These are phyloP conservation scores for Hyposoter dolosus DNA, from an alignment of 2,888 invertebrate species.

Conservation along the genomic window DNA sequence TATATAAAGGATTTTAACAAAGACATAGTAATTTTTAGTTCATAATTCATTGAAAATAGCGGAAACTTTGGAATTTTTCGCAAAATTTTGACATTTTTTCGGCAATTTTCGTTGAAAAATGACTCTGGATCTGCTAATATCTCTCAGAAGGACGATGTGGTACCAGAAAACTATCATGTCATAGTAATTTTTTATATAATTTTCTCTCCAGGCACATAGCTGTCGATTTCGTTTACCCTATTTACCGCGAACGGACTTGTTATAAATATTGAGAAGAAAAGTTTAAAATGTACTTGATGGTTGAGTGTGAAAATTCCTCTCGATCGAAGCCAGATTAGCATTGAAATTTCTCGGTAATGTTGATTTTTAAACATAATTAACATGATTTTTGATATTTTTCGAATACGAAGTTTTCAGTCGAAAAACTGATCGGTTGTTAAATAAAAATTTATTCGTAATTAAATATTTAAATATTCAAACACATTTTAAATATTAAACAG, in stretches of 20 bases:
- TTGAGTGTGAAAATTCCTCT: not conserved
- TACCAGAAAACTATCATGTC: too few species aligned
- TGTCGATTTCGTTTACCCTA: not conserved
- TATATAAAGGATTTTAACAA: too few species aligned
- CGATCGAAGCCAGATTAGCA: too few species aligned
- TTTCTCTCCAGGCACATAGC: too few species aligned
- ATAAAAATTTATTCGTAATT: not conserved
- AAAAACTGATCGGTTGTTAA: not conserved
- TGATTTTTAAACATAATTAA: not conserved
- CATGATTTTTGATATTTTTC: not conserved
- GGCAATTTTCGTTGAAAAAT: too few species aligned
- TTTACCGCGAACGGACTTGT: conserved; percentile 20
- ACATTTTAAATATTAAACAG: not conserved
- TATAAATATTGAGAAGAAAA: not conserved
- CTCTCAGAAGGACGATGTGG: too few species aligned
- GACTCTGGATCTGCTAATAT: too few species aligned
- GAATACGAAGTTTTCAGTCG: not conserved
- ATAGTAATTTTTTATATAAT: too few species aligned
- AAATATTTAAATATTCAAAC: not conserved
- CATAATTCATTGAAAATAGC: too few species aligned
- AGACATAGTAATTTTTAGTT: too few species aligned
- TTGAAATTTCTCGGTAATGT: not conserved
- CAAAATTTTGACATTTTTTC: too few species aligned
- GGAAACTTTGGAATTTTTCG: too few species aligned
- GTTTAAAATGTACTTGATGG: not conserved